Evolutionary conservation across 2,797 vertebrate genomes (phyloP), one percentile per base, ranked within the genome.

Genomic region (Florisuga fusca): DNA sequence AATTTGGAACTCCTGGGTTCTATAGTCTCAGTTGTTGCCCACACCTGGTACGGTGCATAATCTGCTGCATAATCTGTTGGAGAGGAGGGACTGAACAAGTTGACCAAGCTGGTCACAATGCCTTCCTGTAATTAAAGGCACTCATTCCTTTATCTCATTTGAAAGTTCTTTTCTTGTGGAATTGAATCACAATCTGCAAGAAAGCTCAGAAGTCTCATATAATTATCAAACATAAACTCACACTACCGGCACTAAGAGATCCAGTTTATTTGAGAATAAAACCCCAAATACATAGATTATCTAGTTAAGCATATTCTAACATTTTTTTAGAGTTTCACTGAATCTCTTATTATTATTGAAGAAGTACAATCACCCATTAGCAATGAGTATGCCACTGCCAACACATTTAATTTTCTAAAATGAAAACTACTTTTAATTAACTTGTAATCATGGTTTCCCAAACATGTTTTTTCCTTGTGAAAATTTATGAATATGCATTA

Each of bases 151-250:
- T 83, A 64, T 74, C 46, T 75, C 4, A 0, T 86, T 94, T 96
- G 94, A 73, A 96, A 89, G 63, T 51, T 94, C 29, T 63, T 90
- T 84, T 82, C 75, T 90, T 89, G 86, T 12, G 27, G 75, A 93
- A 96, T 74, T 97, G 93, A 96, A 97, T 97, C 95, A 91, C 45
- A 89, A 89, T 82, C 90, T 91, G 66, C 84, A 84, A 81, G 88
- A 91, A 96, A 72, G 50, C 90, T 94, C 74, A 93, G 89, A 66
- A 94, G 90, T 90, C 92, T 94, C 92, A 94, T 95, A 82, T 79
- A 89, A 94, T 97, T 96, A 96, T 92, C 90, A 96, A 97, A 97
- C 95, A 94, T 71, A 83, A 85, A 94, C 83, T 95, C 92, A 94
- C 75, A 94, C 58, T 94, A 96, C 84, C 92, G 64, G 54, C 93